Conservation (phyloP, 2,113 vertebrate genomes). For the Sigmodon hispidus region DNA sequence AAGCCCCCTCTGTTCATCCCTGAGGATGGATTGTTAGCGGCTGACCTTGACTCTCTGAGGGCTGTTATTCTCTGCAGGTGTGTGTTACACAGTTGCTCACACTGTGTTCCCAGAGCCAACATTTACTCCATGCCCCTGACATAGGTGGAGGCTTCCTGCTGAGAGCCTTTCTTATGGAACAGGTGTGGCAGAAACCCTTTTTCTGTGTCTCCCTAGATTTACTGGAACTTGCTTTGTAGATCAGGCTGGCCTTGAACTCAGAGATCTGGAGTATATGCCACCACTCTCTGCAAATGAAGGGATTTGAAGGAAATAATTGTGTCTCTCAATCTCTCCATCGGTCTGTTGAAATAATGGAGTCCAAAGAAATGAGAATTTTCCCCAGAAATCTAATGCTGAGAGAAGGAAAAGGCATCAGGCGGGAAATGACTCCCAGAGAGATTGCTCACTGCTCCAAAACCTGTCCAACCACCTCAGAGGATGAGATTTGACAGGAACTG, state of each 20-base stretch:
- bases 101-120: neutral
- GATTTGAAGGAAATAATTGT: too few relatives aligned
- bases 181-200: too few relatives aligned
- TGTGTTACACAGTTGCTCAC: neutral
- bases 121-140: neutral
- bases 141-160: neutral
- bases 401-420: neutral
- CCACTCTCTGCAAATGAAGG: neutral
- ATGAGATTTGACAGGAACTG: neutral
- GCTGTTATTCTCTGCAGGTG: neutral
- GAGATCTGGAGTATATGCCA: fast-evolving
- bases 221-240: neutral
- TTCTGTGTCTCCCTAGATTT: neutral
- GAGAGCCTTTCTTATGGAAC: neutral
- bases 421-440: neutral
- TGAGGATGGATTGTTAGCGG: neutral
- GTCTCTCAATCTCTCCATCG: too few relatives aligned
- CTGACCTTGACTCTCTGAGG: neutral
- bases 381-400: neutral
- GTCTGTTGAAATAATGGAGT: neutral
- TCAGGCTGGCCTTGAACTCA: neutral
- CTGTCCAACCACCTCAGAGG: neutral
- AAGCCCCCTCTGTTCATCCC: neutral
- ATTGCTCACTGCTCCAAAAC: neutral
- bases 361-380: neutral